phyloP scores from a whole-genome alignment of 2,888 invertebrate genomes.

The Pammene aurita region DNA sequence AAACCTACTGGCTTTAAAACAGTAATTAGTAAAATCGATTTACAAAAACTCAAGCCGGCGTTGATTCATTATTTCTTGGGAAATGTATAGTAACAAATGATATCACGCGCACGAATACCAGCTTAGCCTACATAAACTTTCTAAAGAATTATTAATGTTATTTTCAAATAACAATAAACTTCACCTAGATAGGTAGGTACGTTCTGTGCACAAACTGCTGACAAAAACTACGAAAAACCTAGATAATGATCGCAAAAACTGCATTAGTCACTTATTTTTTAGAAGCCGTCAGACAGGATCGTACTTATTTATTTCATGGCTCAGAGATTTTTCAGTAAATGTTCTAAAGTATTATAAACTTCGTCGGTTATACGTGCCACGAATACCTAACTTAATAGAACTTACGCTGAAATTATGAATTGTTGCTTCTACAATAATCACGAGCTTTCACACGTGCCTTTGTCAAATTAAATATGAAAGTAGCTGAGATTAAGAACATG shows the following conservation, averaged over 20 bases:
- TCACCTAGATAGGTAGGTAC: neutral
- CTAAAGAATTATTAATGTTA: neutral
- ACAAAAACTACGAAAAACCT: conserved; percentile 6
- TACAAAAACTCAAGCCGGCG: too few relatives aligned
- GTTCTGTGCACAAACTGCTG: neutral
- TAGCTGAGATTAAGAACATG: conserved; percentile 21
- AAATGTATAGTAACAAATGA: neutral
- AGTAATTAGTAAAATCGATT: neutral
- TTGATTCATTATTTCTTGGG: neutral
- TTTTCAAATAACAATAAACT: neutral
- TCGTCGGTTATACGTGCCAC: conserved; percentile 27
- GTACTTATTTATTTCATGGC: conserved; percentile 23
- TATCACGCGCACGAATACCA: neutral
- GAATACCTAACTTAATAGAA: conserved; percentile 15
- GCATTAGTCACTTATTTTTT: conserved; percentile 6
- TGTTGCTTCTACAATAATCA: conserved; percentile 18
- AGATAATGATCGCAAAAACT: conserved; percentile 13
- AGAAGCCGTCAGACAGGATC: neutral
- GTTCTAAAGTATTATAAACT: conserved; percentile 29
- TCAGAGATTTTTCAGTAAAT: conserved; percentile 32
- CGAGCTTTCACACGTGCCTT: conserved; percentile 13
- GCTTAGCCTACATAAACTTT: neutral
- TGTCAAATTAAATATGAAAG: conserved; percentile 30
- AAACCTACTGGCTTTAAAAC: neutral
- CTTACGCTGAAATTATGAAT: conserved; percentile 21